Conservation (phyloP, 2,113 vertebrate genomes). For the Sphaerodactylus townsendi region DNA sequence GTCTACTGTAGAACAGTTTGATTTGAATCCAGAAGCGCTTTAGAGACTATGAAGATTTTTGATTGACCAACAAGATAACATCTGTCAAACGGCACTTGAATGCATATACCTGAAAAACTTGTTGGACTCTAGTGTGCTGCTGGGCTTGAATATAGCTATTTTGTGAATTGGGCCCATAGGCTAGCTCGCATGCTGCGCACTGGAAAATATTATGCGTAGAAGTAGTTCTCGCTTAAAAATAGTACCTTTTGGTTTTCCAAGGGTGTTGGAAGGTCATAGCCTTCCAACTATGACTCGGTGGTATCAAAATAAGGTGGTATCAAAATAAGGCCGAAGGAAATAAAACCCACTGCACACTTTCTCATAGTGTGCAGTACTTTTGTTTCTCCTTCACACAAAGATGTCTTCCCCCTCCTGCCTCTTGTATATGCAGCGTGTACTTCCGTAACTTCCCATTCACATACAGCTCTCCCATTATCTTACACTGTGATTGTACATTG, state of each 20-base stretch:
- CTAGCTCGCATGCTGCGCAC: neutral
- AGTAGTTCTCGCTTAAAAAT: neutral
- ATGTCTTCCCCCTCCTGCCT: neutral
- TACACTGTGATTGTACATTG: neutral
- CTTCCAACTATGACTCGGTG: neutral
- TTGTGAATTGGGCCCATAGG: neutral
- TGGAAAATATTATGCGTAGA: neutral
- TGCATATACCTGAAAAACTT: no score
- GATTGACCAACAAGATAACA: no score
- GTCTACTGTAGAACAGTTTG: no score
- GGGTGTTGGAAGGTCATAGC: neutral
- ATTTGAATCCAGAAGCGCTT: no score
- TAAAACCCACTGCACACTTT: neutral
- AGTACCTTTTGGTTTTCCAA: neutral
- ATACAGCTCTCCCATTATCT: neutral
- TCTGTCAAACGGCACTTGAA: no score
- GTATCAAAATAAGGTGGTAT: neutral
- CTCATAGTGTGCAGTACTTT: neutral
- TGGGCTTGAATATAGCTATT: no score
- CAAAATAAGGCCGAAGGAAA: neutral
- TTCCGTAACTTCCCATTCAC: neutral
- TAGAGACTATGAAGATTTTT: no score
- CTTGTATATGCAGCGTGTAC: neutral
- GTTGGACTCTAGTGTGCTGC: no score
- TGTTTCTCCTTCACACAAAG: neutral